Conservation (phyloP, 2,888 invertebrate genomes). For the Panopea generosa region DNA sequence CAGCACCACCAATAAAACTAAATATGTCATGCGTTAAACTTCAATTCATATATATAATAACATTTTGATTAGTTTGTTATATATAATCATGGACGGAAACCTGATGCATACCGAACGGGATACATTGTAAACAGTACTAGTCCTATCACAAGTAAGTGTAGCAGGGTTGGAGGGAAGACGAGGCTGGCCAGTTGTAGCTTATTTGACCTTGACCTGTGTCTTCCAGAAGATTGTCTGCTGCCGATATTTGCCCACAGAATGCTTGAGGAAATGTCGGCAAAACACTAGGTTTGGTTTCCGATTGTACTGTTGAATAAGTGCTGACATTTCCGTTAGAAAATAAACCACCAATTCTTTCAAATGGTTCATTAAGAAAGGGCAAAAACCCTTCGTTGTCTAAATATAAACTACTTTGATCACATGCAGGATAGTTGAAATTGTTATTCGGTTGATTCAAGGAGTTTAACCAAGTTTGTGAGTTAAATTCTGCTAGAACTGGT, state of each 20-base stretch:
- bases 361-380: slow-evolving; percentile 32
- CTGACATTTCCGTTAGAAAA: not conserved
- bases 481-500: not conserved
- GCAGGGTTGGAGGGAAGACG: slow-evolving; percentile 43
- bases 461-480: not conserved
- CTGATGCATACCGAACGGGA: too few relatives aligned
- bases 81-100: too few relatives aligned
- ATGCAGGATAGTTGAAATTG: not conserved
- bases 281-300: slow-evolving; percentile 15
- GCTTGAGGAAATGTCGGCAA: slow-evolving; percentile 70
- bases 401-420: not conserved
- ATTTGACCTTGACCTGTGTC: slow-evolving; percentile 7
- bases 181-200: not conserved
- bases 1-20: too few relatives aligned
- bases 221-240: slow-evolving; percentile 8
- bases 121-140: too few relatives aligned
- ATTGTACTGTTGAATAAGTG: not conserved
- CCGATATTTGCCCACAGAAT: slow-evolving; percentile 41
- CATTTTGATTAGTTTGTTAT: too few relatives aligned
- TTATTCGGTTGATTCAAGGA: not conserved
- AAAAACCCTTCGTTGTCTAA: slow-evolving; percentile 25
- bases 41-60: too few relatives aligned
- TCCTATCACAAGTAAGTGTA: slow-evolving; percentile 60
- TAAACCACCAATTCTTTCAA: slow-evolving; percentile 13
- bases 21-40: too few relatives aligned